Conservation (phyloP, 2,797 vertebrate species). For the Buceros bicornis region DNA sequence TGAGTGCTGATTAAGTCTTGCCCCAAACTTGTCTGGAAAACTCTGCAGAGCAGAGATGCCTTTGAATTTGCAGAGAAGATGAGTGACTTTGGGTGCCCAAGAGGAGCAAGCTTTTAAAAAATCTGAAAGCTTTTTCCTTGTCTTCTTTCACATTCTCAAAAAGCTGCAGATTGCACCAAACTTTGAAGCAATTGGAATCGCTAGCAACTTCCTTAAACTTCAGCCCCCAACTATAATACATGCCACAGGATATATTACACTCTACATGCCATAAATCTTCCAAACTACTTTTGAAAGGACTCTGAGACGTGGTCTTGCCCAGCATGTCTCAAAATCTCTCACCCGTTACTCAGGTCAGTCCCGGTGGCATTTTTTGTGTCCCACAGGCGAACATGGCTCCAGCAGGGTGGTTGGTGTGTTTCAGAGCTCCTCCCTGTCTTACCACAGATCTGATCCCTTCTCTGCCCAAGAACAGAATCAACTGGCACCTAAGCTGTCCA, state of each 20-base stretch:
- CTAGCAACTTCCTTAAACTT: neutral
- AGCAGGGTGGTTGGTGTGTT: neutral
- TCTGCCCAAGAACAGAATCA: constrained; percentile 1
- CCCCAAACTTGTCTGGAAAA: neutral
- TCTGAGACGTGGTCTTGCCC: neutral
- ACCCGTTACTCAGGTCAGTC: accelerated
- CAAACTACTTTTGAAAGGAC: neutral
- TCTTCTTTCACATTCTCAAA: neutral
- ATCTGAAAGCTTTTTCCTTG: neutral
- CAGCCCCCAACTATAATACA: neutral
- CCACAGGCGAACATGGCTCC: neutral
- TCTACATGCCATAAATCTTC: neutral
- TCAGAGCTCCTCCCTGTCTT: neutral
- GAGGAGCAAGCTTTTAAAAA: neutral
- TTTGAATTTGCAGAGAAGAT: neutral
- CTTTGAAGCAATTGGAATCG: neutral
- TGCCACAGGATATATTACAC: neutral
- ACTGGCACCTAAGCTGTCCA: constrained; percentile 15
- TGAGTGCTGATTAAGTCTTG: neutral
- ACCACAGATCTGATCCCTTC: neutral
- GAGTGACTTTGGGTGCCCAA: neutral
- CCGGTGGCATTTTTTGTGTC: neutral
- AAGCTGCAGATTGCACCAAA: neutral
- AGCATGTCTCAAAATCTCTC: neutral
- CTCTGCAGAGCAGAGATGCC: neutral